Base-by-base conservation (phyloP, 1,140 invertebrate genomes). In the Ceratina calcarata region DNA sequence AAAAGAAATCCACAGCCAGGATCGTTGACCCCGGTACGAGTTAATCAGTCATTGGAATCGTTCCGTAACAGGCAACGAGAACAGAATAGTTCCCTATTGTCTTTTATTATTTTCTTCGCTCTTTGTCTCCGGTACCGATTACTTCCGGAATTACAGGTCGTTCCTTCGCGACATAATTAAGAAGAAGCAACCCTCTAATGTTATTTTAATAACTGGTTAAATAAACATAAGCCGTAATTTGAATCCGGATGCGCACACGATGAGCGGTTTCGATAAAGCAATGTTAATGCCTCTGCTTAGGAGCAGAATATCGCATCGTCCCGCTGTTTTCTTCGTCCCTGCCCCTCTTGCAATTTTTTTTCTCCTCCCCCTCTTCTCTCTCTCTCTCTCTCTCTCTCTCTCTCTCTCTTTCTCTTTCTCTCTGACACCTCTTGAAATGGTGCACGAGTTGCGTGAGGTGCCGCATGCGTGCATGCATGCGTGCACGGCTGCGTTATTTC, bases 161-260 rank as follows among this genome's bases (percentile, higher is more conserved):
- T 58, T 55, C 62, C 49, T 66, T 65, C 58, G 80, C 82, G 86
- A 84, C 82, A 90, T 90, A 91, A 91, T 90, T 90, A 90, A 78
- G 81, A 64, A 51, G 37, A 45, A 10, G 3, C 79, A 83, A 82
- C 80, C 83, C 83, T 82, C 90, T 92, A 91, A 92, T 92, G 91
- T 89, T 89, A 90, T 91, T 92, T 92, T 92, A 92, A 92, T 92
- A 92, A 92, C 90, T 91, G 88, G 90, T 91, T 92, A 92, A 92
- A 92, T 92, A 92, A 92, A 92, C 90, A 92, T 92, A 92, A 92
- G 90, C 90, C 90, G 91, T 89, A 92, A 92, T 92, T 92, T 92
- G 90, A 92, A 92, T 92, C 91, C 91, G 91, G 91, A 92, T 92
- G 91, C 89, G 89, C 27, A 84, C 87, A 90, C 89, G 91, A 92